These are phyloP conservation scores for Xestia sexstrigata DNA, from an alignment of 2,888 invertebrate genomes.

Conservation along the genomic window DNA sequence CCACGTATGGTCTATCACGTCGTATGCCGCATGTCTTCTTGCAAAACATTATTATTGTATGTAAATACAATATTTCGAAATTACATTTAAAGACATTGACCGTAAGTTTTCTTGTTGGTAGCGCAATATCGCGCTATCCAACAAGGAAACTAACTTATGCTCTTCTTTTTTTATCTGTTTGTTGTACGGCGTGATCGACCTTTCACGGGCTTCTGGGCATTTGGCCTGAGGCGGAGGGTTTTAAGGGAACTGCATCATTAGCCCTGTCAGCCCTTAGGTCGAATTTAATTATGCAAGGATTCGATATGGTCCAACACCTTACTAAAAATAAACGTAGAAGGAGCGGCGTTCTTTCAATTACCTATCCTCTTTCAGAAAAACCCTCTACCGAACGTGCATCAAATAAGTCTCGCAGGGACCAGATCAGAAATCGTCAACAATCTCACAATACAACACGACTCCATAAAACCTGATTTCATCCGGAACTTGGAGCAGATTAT, in stretches of 20 bases:
- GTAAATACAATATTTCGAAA: background rate
- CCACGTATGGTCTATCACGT: conserved; percentile 22
- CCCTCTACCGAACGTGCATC: conserved; percentile 82
- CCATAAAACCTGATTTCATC: conserved; percentile 83
- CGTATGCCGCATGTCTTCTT: conserved; percentile 17
- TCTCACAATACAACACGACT: conserved; percentile 79
- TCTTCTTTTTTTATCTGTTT: background rate
- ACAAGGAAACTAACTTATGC: background rate
- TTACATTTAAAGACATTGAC: conserved; percentile 1
- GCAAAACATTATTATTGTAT: background rate
- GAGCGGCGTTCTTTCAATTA: background rate
- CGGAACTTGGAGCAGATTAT: conserved; percentile 86
- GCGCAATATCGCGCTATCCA: background rate
- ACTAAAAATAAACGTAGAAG: background rate
- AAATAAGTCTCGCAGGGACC: conserved; percentile 87
- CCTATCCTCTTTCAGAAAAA: conserved; percentile 82
- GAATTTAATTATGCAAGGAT: background rate
- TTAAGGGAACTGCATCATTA: background rate
- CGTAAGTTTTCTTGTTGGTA: background rate
- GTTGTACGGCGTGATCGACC: background rate
- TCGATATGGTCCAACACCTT: background rate
- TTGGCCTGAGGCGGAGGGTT: background rate
- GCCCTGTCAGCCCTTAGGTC: background rate
- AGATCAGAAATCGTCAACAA: conserved; percentile 87
- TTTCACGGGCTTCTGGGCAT: background rate